Conservation (phyloP, 2,113 vertebrate species). For the Tetrao urogallus region DNA sequence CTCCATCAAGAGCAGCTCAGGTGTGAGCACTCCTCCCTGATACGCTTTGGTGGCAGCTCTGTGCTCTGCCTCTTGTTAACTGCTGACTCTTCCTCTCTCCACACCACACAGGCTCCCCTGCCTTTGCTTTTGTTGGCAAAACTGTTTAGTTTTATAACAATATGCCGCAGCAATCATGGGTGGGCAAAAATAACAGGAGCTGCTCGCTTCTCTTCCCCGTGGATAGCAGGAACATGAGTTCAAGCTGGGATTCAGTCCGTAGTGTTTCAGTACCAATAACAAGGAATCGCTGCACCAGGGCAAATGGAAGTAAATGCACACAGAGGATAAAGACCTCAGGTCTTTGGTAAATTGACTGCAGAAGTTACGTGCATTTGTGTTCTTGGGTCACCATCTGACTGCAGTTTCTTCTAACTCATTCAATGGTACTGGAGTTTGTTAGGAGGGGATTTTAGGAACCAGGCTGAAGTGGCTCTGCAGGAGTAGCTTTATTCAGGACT, state of each 20-base stretch:
- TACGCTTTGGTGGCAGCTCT: accelerated
- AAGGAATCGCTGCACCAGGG: neutral
- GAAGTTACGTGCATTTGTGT: neutral
- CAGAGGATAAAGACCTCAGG: neutral
- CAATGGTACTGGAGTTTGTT: neutral
- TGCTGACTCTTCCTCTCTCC: neutral
- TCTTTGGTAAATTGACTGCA: neutral
- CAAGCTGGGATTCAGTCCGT: neutral
- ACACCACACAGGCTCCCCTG: neutral
- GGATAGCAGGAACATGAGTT: neutral
- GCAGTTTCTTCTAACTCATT: neutral
- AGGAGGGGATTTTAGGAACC: neutral
- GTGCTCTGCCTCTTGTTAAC: neutral
- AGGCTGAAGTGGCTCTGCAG: neutral
- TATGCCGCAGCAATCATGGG: neutral
- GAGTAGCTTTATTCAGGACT: neutral
- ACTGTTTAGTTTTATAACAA: neutral
- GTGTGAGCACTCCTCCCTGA: neutral
- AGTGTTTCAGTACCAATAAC: neutral
- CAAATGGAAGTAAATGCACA: neutral
- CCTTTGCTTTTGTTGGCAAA: constrained; percentile 9
- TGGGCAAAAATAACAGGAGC: constrained; percentile 11
- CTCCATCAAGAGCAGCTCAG: neutral
- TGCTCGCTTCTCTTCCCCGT: neutral
- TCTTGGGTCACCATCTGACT: neutral